These are phyloP conservation scores for Trididemnum nubilum DNA, from an alignment of 23 tunicate species.

Conservation along the genomic window DNA sequence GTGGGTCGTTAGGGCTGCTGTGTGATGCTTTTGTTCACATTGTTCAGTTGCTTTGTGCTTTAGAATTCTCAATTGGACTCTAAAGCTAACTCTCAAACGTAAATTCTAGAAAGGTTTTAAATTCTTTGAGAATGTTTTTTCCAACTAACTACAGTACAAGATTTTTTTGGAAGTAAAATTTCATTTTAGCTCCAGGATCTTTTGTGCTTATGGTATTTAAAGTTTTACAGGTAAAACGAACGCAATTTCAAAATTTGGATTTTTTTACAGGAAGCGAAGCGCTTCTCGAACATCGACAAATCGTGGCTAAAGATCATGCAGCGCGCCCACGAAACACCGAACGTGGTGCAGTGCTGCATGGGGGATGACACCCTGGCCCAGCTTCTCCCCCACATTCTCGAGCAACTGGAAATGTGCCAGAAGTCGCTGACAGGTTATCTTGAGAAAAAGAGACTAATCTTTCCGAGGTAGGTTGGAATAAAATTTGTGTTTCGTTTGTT, in stretches of 20 bases:
- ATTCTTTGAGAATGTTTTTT: no score
- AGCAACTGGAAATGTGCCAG: slow-evolving; percentile 84
- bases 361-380: slow-evolving; percentile 89
- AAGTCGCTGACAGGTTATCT: slow-evolving; percentile 78
- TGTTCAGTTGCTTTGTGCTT: no score
- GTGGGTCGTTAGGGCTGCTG: slow-evolving; percentile 5
- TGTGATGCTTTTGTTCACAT: no score
- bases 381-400: slow-evolving; percentile 78
- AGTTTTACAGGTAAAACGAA: no score
- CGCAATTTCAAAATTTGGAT: no score
- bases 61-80: no score
- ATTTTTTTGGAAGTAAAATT: no score
- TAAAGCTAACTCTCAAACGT: no score
- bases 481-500: neutral
- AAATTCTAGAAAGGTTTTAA: no score
- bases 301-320: slow-evolving; percentile 94
- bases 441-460: slow-evolving; percentile 79
- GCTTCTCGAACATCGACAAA: slow-evolving; percentile 86
- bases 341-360: slow-evolving; percentile 88
- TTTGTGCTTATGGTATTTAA: no score
- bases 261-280: slow-evolving; percentile 69
- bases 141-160: no score
- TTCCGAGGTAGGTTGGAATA: slow-evolving; percentile 59
- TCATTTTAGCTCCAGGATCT: no score
- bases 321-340: slow-evolving; percentile 84